Percentiles rank a stretch among this genome's conserved stretches.
phyloP scores from a whole-genome alignment of 1,140 invertebrate species.

The Sycophaga agraensis region DNA sequence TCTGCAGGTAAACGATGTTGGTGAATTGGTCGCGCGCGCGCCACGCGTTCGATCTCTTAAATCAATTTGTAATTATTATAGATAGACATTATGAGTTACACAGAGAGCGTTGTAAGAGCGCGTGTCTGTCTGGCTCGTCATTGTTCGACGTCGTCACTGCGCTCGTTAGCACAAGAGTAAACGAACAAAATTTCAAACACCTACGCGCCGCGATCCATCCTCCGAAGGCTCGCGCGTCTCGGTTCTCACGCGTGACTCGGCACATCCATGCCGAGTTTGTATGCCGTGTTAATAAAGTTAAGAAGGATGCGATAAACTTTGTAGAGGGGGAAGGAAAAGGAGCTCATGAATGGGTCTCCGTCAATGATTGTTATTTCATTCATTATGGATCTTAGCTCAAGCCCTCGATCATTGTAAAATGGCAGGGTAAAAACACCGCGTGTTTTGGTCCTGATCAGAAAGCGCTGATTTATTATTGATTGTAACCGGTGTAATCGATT shows the following conservation, averaged over 20 bases:
- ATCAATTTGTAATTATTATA: constrained; percentile 27
- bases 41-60: too few relatives aligned
- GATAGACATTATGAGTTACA: constrained; percentile 3
- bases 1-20: too few relatives aligned
- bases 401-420: too few relatives aligned
- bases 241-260: constrained; percentile 44
- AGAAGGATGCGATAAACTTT: constrained; percentile 25
- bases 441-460: too few relatives aligned
- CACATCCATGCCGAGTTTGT: constrained; percentile 42
- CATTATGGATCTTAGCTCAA: too few relatives aligned
- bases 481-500: too few relatives aligned
- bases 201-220: constrained; percentile 6
- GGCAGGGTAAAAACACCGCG: too few relatives aligned
- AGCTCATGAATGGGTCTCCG: constrained; percentile 10
- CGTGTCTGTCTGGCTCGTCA: constrained; percentile 21
- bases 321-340: neutral
- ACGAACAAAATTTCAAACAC: constrained; percentile 26
- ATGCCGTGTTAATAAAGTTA: constrained; percentile 49
- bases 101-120: constrained; percentile 8
- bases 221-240: constrained; percentile 12
- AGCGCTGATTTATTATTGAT: too few relatives aligned
- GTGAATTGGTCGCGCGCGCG: too few relatives aligned
- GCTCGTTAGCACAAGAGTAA: constrained; percentile 16
- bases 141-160: constrained; percentile 11
- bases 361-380: neutral